Conservation (phyloP, 1,140 invertebrate genomes). For the Andrena cerasifolii region DNA sequence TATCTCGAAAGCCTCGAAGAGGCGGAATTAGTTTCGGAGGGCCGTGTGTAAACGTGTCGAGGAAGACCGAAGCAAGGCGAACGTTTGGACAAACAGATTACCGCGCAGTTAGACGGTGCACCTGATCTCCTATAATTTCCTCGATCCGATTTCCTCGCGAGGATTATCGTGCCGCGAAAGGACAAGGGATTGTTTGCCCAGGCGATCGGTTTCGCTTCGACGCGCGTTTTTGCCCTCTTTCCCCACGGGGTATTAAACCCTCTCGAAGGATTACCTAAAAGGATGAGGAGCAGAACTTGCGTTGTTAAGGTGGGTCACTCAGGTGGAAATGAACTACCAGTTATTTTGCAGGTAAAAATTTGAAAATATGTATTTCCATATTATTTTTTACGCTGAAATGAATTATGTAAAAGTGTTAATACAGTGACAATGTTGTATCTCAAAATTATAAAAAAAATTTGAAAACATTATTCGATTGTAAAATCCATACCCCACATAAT, state of each 20-base stretch:
- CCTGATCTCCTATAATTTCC: slow-evolving; percentile 14
- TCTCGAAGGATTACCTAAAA: background rate
- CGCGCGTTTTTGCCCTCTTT: slow-evolving; percentile 1
- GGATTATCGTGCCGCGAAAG: background rate
- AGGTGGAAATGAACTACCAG: no score
- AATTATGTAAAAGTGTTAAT: no score
- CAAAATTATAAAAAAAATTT: no score
- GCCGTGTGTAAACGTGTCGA: slow-evolving; percentile 40
- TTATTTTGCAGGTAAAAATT: no score
- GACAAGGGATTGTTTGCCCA: slow-evolving; percentile 2
- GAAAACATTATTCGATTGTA: no score
- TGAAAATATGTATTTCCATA: no score
- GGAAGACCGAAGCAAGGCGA: background rate
- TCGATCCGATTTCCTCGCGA: slow-evolving; percentile 33
- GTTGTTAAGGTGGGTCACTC: no score
- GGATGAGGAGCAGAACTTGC: no score
- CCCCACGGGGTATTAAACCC: background rate
- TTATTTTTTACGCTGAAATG: no score
- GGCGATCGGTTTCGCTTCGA: slow-evolving; percentile 15
- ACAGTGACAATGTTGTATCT: no score
- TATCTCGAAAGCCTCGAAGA: slow-evolving; percentile 25
- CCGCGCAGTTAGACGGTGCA: background rate
- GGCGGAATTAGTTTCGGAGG: slow-evolving; percentile 21
- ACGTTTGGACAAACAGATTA: slow-evolving; percentile 55
- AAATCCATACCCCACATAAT: no score